phyloP scores from a whole-genome alignment of 2,113 vertebrate genomes.

The Isurus oxyrinchus region DNA sequence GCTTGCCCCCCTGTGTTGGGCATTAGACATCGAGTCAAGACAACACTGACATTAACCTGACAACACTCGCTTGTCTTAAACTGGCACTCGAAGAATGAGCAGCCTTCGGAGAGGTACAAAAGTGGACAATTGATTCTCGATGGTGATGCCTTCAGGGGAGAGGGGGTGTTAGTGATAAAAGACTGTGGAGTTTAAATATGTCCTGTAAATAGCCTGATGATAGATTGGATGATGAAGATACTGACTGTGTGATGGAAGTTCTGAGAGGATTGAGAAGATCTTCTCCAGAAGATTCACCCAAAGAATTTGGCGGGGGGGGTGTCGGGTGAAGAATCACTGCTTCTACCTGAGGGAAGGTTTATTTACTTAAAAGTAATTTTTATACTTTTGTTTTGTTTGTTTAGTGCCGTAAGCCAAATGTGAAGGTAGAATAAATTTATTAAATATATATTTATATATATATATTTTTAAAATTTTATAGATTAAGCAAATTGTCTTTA shows the following conservation, averaged over 20 bases:
- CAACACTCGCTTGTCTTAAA: not conserved
- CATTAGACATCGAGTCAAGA: not conserved
- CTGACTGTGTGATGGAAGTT: not conserved
- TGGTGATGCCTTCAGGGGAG: not conserved
- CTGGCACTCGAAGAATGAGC: not conserved
- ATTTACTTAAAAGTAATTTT: conserved; percentile 9
- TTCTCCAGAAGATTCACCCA: not conserved
- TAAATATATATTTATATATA: conserved; percentile 35
- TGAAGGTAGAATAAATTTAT: conserved; percentile 7
- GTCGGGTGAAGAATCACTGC: not conserved
- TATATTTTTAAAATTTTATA: conserved; percentile 4
- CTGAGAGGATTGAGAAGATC: not conserved
- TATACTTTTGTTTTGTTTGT: not conserved
- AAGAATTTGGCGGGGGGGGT: not conserved
- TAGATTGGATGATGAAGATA: not conserved
- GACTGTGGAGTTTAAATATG: not conserved
- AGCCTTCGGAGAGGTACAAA: not conserved
- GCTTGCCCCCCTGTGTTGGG: not conserved
- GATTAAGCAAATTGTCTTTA: not conserved
- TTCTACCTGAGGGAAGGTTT: not conserved
- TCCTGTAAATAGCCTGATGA: not conserved
- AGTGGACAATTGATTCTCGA: not conserved
- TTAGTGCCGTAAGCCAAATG: not conserved
- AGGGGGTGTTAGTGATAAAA: not conserved
- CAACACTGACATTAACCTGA: not conserved